A percentile compares a stretch with the other conserved stretches of the same genome.
phyloP scores from a whole-genome alignment of 2,888 invertebrate species.

The Athrips mouffetella region DNA sequence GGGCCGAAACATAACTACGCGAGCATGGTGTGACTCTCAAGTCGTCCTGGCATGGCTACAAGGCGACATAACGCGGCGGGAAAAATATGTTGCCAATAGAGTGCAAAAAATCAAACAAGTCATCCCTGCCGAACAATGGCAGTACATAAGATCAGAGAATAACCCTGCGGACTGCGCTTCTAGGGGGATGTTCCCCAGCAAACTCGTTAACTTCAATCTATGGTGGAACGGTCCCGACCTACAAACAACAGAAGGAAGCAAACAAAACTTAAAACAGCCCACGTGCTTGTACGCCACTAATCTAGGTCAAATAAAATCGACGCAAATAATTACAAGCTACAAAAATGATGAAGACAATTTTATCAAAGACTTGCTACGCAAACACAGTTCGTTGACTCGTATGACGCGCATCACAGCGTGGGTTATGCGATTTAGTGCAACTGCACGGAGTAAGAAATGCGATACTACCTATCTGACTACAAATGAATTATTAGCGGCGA shows the following conservation, averaged over 20 bases:
- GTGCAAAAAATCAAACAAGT: constrained; percentile 19
- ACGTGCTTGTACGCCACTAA: background rate
- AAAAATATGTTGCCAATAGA: constrained; percentile 20
- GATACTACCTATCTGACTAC: constrained; percentile 2
- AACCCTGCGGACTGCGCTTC: constrained; percentile 33
- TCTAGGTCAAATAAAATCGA: background rate
- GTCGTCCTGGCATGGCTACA: constrained; percentile 22
- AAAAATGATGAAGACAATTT: background rate
- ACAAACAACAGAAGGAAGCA: background rate
- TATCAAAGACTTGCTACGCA: background rate
- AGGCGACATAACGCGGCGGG: constrained; percentile 12
- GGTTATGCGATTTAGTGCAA: constrained; percentile 12
- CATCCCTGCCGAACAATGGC: constrained; percentile 16
- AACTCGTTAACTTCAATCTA: constrained; percentile 16
- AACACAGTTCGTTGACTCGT: constrained; percentile 12
- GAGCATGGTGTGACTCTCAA: constrained; percentile 22
- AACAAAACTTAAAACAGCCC: background rate
- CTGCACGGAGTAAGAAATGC: background rate
- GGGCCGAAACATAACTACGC: background rate
- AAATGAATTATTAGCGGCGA: constrained; percentile 9
- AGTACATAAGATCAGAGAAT: constrained; percentile 19
- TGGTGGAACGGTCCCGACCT: constrained; percentile 23
- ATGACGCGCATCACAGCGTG: constrained; percentile 10
- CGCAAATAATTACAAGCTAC: background rate
- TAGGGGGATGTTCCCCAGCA: constrained; percentile 23